phyloP scores from a whole-genome alignment of 1,140 invertebrate genomes.

The Procambarus clarkii region DNA sequence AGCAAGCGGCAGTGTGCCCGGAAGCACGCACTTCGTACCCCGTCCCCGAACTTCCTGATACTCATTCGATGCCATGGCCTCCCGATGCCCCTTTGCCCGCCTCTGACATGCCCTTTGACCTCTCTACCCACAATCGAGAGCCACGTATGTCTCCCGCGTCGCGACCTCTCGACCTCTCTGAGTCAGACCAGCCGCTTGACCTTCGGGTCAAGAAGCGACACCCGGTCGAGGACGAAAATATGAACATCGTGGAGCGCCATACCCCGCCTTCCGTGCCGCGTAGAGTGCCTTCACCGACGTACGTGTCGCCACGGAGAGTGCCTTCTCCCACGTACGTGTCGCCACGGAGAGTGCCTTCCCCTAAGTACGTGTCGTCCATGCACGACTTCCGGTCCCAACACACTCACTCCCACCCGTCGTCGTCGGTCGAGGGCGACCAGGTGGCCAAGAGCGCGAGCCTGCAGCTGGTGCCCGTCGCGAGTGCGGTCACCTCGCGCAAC shows the following conservation, averaged over 20 bases:
- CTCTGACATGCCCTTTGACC: conserved; percentile 71
- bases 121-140: conserved; percentile 69
- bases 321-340: conserved; percentile 36
- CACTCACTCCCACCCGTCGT: conserved; percentile 17
- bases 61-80: conserved; percentile 36
- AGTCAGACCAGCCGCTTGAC: conserved; percentile 66
- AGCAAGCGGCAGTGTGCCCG: conserved; percentile 72
- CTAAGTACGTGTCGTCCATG: conserved; percentile 32
- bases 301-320: conserved; percentile 13
- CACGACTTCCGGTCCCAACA: conserved; percentile 19
- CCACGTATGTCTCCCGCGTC: conserved; percentile 70
- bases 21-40: conserved; percentile 57
- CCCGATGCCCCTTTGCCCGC: conserved; percentile 53
- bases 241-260: conserved; percentile 52
- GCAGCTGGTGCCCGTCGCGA: conserved; percentile 12
- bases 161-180: conserved; percentile 66
- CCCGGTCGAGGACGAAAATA: conserved; percentile 61
- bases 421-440: conserved; percentile 44
- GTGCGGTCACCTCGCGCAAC: conserved; percentile 17
- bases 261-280: conserved; percentile 32
- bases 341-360: conserved; percentile 5
- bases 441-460: background rate
- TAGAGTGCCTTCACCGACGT: conserved; percentile 19
- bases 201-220: conserved; percentile 66
- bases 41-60: conserved; percentile 52